Percentiles rank a stretch among this genome's conserved stretches.
These are phyloP conservation scores for Ips nitidus DNA, from an alignment of 1,140 invertebrate genomes.

Conservation along the genomic window DNA sequence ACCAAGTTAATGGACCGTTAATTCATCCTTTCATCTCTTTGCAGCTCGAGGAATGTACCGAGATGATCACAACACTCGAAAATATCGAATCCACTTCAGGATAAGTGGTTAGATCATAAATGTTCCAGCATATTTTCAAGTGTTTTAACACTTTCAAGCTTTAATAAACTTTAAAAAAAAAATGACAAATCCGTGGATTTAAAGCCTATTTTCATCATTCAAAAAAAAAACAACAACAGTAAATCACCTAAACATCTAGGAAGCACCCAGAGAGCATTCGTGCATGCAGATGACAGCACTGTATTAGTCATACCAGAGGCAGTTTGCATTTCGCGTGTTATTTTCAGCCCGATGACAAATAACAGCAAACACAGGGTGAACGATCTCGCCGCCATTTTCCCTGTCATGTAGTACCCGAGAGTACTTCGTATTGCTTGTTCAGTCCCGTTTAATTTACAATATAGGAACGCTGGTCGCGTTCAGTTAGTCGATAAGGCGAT, in stretches of 20 bases:
- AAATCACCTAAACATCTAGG: neutral
- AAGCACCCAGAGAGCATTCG: neutral
- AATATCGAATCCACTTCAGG: too few relatives aligned
- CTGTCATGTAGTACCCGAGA: constrained; percentile 13
- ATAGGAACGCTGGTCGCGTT: constrained; percentile 13
- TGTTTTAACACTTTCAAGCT: too few relatives aligned
- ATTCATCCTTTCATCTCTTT: too few relatives aligned
- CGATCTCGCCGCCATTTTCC: constrained; percentile 20
- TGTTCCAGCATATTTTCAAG: too few relatives aligned
- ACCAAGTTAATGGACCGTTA: too few relatives aligned
- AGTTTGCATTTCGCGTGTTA: constrained; percentile 22
- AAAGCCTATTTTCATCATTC: too few relatives aligned
- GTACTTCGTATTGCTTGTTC: constrained; percentile 6
- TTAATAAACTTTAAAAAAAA: too few relatives aligned
- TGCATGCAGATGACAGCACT: constrained; percentile 5
- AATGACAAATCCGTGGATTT: too few relatives aligned
- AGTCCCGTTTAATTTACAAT: constrained; percentile 12
- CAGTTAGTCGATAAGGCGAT: constrained; percentile 12
- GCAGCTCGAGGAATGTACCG: too few relatives aligned
- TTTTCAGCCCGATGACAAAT: constrained; percentile 27
- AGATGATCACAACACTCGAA: too few relatives aligned
- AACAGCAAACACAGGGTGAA: constrained; percentile 22
- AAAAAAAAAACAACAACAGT: neutral
- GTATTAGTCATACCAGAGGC: constrained; percentile 10
- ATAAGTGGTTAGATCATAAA: too few relatives aligned